Base-by-base conservation (phyloP, 2,797 vertebrate species). In the Cuculus canorus region DNA sequence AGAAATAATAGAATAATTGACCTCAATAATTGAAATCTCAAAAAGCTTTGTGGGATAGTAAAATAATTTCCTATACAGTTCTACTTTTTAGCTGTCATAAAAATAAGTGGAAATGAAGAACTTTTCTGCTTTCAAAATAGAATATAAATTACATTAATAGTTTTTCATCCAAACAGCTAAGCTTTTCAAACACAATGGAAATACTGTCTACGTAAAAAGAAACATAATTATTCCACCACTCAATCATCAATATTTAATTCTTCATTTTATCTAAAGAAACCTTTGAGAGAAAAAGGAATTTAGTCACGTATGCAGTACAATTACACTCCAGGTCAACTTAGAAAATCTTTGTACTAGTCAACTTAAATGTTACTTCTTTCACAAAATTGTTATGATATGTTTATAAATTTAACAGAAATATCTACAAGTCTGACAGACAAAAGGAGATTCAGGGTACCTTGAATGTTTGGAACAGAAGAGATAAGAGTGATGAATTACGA, bases 401-500 rank as follows among this genome's bases (percentile, higher is more conserved):
- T 78, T 76, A 24, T 43, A 95, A 84, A 82, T 94, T 57, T 90
- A 92, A 77, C 19, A 45, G 53, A 94, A 85, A 24, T 15, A 47
- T 10, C 50, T 80, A 19, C 15, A 87, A 90, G 33, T 79, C 75
- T 94, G 30, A 32, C 50, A 95, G 69, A 35, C 7, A 79, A 75
- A 68, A 93, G 23, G 30, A 96, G 82, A 92, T 91, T 84, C 45
- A 96, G 7, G 9, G 22, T 92, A 61, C 24, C 56, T 48, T 84
- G 63, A 45, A 56, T 77, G 33, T 56, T 96, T 43, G 27, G 59
- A 96, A 64, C 22, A 70, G 61, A 93, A 79, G 22, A 91, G 83
- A 92, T 85, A 82, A 95, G 73, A 84, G 79, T 96, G 95, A 95
- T 95, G 85, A 96, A 97, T 96, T 94, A 94, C 66, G 37, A 70